Conservation (phyloP, 2,797 vertebrate species). For the Tangara arthus region DNA sequence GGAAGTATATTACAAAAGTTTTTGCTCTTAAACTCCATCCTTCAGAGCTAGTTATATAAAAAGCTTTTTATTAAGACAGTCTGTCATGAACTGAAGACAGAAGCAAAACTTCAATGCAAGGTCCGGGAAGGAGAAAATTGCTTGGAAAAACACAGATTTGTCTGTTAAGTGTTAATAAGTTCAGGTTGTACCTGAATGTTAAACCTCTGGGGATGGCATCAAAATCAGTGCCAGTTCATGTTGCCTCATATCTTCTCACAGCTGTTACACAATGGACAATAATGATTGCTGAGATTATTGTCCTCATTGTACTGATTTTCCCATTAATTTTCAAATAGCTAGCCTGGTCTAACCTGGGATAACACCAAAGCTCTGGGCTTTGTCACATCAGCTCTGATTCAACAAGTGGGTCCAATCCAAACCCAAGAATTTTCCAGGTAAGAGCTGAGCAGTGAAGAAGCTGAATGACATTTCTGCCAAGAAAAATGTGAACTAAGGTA, state of each 20-base stretch:
- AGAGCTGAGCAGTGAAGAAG: background rate
- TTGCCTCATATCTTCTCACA: background rate
- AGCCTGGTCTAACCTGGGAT: background rate
- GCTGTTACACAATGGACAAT: background rate
- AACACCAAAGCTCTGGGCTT: background rate
- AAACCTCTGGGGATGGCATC: fast-evolving
- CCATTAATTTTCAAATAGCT: background rate
- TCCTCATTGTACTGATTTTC: background rate
- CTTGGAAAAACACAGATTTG: background rate
- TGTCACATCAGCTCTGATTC: background rate
- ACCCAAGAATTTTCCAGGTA: background rate
- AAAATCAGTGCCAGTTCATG: background rate
- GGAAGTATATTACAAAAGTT: background rate
- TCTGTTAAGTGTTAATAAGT: background rate
- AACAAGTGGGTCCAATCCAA: background rate
- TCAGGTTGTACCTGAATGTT: background rate
- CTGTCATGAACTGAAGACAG: background rate
- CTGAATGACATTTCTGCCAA: background rate
- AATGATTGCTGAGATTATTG: background rate
- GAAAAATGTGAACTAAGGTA: background rate
- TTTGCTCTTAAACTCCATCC: background rate
- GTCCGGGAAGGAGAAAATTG: background rate
- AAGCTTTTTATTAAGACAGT: background rate
- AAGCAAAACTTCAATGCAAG: background rate
- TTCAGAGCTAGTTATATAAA: background rate